phyloP scores from a whole-genome alignment of 2,113 vertebrate species.

The Myotis lucifugus region DNA sequence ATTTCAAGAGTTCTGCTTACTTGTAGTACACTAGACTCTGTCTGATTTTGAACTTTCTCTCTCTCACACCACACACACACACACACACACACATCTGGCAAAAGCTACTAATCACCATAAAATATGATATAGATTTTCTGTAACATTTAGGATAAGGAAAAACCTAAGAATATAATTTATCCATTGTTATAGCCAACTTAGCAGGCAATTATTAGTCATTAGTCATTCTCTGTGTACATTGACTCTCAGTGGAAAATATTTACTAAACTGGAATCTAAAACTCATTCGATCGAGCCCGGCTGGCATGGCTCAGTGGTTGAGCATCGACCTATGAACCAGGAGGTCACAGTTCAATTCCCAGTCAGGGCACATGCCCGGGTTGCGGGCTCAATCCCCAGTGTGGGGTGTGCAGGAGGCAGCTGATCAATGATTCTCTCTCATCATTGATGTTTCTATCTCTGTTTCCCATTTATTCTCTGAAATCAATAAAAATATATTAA shows the following conservation, averaged over 20 bases:
- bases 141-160: not conserved
- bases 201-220: not conserved
- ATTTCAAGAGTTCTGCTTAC: not conserved
- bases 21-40: not conserved
- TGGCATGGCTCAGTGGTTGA: too few relatives aligned
- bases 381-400: too few relatives aligned
- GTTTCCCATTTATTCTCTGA: too few relatives aligned
- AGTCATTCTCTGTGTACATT: not conserved
- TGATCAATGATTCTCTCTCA: too few relatives aligned
- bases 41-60: not conserved
- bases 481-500: too few relatives aligned
- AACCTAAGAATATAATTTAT: not conserved
- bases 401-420: too few relatives aligned
- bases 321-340: too few relatives aligned
- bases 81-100: not conserved
- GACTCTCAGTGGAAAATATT: not conserved
- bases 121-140: not conserved
- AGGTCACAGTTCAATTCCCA: too few relatives aligned
- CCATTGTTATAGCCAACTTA: not conserved
- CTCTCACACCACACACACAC: not conserved
- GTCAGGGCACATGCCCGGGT: too few relatives aligned
- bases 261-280: conserved; percentile 29
- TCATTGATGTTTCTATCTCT: too few relatives aligned
- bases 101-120: not conserved
- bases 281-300: not conserved